Evolutionary conservation across 2,888 invertebrate species (phyloP).

Genomic region (Drosophila rubida): DNA sequence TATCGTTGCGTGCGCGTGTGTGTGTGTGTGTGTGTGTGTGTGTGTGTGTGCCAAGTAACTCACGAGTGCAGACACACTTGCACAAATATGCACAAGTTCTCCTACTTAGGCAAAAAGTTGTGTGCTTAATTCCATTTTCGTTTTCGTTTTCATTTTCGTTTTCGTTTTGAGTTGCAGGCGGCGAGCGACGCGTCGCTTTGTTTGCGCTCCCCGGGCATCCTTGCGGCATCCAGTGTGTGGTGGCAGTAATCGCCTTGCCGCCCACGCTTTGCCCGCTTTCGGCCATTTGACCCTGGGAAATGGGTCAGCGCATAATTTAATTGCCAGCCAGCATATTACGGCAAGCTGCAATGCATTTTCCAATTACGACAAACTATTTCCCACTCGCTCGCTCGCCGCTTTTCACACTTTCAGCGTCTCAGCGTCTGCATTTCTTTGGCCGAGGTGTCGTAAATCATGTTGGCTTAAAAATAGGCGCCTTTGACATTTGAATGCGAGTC

Average conservation of each 20-base stretch:
- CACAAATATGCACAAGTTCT: neutral
- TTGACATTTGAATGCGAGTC: constrained; percentile 62
- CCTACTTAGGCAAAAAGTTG: constrained; percentile 56
- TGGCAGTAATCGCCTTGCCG: constrained; percentile 1
- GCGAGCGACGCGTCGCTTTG: constrained; percentile 64
- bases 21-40: too few species aligned
- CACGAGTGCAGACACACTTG: constrained; percentile 7
- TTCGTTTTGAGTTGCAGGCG: too few species aligned
- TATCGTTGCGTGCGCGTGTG: too few species aligned
- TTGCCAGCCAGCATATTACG: constrained; percentile 51
- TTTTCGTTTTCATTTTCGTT: constrained; percentile 69
- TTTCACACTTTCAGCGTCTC: neutral
- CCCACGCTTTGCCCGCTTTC: constrained; percentile 4
- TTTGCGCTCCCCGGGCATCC: constrained; percentile 63
- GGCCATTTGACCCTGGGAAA: constrained; percentile 25
- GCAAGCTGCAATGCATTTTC: constrained; percentile 33
- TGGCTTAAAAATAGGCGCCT: constrained; percentile 66
- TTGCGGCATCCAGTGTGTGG: constrained; percentile 59
- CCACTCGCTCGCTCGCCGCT: neutral
- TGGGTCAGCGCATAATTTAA: constrained; percentile 52
- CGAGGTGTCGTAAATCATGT: constrained; percentile 53
- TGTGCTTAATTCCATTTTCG: constrained; percentile 79
- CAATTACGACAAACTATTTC: constrained; percentile 21
- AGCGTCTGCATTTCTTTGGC: neutral
- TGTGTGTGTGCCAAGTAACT: constrained; percentile 34